phyloP scores from a whole-genome alignment of 2,888 invertebrate species.

The Leuctra nigra region DNA sequence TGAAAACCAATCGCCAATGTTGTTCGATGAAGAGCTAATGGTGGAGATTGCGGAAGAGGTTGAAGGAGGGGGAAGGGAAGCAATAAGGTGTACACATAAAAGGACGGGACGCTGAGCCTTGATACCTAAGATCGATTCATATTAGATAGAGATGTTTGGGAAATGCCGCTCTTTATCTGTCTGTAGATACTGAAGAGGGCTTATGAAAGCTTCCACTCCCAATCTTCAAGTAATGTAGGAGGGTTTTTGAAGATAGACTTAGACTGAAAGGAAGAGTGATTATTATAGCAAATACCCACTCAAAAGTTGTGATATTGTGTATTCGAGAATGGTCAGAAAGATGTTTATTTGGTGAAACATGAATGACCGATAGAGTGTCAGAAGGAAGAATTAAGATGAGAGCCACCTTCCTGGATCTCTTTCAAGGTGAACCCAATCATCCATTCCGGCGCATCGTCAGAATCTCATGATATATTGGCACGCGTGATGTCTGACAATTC shows the following conservation, averaged over 20 bases:
- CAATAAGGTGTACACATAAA: conserved; percentile 4
- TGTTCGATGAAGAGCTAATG: background rate
- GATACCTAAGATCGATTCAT: conserved; percentile 11
- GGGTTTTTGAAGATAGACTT: conserved; percentile 1
- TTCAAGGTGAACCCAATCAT: background rate
- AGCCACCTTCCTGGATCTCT: conserved; percentile 3
- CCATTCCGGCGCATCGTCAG: background rate
- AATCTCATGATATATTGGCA: background rate
- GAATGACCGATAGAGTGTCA: background rate
- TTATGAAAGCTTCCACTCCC: conserved; percentile 2
- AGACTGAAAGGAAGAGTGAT: conserved; percentile 8
- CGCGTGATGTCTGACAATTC: conserved; percentile 2
- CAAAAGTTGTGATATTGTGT: background rate
- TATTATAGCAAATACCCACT: background rate
- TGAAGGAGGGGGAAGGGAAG: background rate
- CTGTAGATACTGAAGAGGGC: conserved; percentile 1
- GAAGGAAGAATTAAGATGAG: conserved; percentile 1
- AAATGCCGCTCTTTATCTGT: background rate
- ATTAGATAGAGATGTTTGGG: conserved; percentile 2
- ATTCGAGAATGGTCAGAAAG: no score
- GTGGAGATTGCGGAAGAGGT: background rate
- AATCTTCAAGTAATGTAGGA: conserved; percentile 8
- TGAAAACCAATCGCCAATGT: conserved; percentile 9
- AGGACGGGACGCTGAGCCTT: no score
- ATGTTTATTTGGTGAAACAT: no score